Percentiles rank a stretch among this genome's conserved stretches.
phyloP scores from a whole-genome alignment of 2,888 invertebrate genomes.

The Epinotia ramella region DNA sequence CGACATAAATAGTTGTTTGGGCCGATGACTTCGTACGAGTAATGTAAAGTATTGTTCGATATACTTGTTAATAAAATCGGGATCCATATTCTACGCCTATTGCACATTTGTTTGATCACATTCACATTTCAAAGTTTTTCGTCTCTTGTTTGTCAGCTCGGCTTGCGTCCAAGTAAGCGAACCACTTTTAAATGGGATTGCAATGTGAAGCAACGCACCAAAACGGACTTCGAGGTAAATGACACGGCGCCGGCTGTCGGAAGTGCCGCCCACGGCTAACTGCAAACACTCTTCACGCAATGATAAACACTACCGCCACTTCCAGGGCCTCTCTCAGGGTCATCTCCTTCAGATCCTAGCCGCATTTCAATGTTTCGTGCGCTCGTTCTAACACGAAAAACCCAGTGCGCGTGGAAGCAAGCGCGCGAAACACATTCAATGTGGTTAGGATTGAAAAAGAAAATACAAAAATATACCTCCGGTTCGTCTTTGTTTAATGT shows the following conservation, averaged over 20 bases:
- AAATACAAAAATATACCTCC: no score
- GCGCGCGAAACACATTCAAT: neutral
- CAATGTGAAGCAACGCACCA: neutral
- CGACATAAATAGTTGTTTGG: neutral
- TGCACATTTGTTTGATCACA: neutral
- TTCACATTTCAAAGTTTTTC: no score
- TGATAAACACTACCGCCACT: slow-evolving; percentile 17
- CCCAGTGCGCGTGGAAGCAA: neutral
- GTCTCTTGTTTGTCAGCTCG: no score
- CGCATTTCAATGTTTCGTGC: neutral
- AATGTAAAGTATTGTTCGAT: slow-evolving; percentile 8
- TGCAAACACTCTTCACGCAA: slow-evolving; percentile 24
- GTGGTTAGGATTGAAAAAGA: neutral
- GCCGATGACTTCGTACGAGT: neutral
- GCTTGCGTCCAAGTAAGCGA: neutral
- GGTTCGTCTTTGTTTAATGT: neutral
- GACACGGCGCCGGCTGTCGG: slow-evolving; percentile 42
- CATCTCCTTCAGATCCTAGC: neutral
- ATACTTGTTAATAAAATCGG: neutral
- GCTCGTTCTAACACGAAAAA: neutral
- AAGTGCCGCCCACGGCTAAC: slow-evolving; percentile 16
- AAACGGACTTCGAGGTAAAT: neutral
- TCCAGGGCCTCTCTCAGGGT: neutral
- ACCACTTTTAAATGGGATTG: neutral
- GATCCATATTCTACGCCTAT: neutral